Evolutionary conservation across 2,113 vertebrate species (phyloP).

Genomic region (Archocentrus centrarchus): DNA sequence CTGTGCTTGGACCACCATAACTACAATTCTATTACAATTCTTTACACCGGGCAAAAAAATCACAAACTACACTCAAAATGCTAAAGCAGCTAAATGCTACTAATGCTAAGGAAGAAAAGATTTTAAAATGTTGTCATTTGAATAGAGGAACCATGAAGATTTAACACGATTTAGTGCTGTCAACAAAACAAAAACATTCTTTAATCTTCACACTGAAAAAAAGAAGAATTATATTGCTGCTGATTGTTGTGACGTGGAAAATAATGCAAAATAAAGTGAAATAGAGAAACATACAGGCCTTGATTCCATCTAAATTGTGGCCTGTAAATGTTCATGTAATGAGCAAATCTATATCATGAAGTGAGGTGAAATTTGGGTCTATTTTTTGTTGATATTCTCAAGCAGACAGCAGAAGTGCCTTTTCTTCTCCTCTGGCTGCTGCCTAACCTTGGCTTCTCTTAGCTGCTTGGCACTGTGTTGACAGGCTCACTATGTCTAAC

Average conservation of each 20-base stretch:
- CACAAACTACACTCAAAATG: background rate
- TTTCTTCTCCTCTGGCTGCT: slow-evolving; percentile 47
- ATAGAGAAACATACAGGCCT: background rate
- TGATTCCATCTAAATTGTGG: background rate
- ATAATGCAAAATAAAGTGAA: background rate
- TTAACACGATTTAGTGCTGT: background rate
- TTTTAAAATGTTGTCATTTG: background rate
- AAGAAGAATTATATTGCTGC: background rate
- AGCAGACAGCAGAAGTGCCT: slow-evolving; percentile 43
- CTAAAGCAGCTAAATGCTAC: background rate
- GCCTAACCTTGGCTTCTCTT: slow-evolving; percentile 59
- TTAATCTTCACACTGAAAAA: background rate
- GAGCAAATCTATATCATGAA: background rate
- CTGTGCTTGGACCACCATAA: no score
- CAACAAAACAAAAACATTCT: background rate
- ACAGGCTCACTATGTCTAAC: slow-evolving; percentile 61
- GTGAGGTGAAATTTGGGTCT: background rate
- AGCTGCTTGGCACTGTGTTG: slow-evolving; percentile 50
- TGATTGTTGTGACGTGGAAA: background rate
- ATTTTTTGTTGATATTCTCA: slow-evolving; percentile 24
- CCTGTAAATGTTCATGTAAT: background rate
- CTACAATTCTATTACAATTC: no score
- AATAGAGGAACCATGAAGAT: background rate
- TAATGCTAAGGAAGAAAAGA: background rate
- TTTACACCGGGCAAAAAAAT: no score